phyloP scores from a whole-genome alignment of 92 coral and sea anemone species.

The Phenganax stokvisi region DNA sequence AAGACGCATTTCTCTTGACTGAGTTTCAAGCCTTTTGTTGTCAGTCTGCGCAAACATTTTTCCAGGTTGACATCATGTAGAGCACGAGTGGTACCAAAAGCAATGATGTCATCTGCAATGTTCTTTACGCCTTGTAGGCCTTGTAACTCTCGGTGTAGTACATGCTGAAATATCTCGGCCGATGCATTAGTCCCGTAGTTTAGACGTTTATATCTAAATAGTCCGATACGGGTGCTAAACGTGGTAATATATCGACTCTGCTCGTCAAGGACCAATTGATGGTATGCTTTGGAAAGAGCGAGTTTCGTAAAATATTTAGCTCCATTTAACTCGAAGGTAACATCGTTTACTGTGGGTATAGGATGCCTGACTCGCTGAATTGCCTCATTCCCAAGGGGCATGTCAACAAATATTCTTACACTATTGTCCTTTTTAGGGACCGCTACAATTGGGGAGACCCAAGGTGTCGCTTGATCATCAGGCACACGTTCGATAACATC shows the following conservation, averaged over 20 bases:
- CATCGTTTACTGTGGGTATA: slow-evolving; percentile 14
- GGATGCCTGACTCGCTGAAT: slow-evolving; percentile 12
- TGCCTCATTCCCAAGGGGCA: slow-evolving; percentile 10
- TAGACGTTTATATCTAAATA: slow-evolving; percentile 10
- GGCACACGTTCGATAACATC: slow-evolving; percentile 14
- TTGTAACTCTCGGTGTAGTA: background rate
- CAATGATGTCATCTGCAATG: background rate
- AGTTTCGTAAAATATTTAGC: background rate
- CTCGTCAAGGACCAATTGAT: slow-evolving; percentile 19
- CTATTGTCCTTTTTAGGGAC: slow-evolving; percentile 23
- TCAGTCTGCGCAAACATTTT: background rate
- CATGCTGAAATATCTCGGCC: slow-evolving; percentile 21
- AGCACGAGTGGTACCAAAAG: background rate
- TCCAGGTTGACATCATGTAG: background rate
- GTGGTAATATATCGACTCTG: slow-evolving; percentile 11
- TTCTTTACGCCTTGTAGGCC: background rate
- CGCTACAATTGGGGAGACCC: slow-evolving; percentile 29
- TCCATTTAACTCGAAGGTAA: background rate
- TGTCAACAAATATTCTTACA: background rate
- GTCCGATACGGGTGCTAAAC: slow-evolving; percentile 11
- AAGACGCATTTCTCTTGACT: background rate
- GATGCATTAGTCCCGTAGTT: slow-evolving; percentile 18
- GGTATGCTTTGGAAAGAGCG: slow-evolving; percentile 1
- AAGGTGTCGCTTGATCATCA: slow-evolving; percentile 15
- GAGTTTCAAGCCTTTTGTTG: background rate